Base-by-base conservation (phyloP, 2,888 invertebrate genomes). In the Silvanus unidentatus region DNA sequence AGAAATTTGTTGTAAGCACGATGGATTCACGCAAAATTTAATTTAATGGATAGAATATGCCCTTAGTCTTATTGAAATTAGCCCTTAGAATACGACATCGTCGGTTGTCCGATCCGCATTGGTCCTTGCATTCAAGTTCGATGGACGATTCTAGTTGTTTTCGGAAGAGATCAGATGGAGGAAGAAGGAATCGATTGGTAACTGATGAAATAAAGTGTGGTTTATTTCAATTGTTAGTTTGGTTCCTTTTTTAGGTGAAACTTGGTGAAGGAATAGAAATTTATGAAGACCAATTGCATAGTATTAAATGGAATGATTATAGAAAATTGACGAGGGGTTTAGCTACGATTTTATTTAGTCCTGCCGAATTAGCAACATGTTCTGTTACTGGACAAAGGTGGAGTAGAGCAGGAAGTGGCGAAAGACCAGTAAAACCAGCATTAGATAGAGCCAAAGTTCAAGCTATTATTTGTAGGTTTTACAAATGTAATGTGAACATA, bases 311-410 rank as follows among this genome's bases (percentile, higher is more conserved):
- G 84, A 83, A 81, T 49, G 84, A 85, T 71, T 85, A 84, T 60
- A 72, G 84, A 52, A 85, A 85, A 69, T 75, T 85, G 69, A 85
- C 85, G 39, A 75, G 85, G 30, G 84, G 84, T 36, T 69, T 85
- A 60, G 85, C 85, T 12, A 84, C 84, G n/a, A 83, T 84, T 56
- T 67, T 85, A 54, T 85, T 85, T 70, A 82, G 84, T 57, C 84
- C 84, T 8, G 81, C 82, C 52, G 85, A 85, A 69, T 71, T 85
- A 65, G 85, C 84, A 11, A 84, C 84, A 15, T 84, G 84, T 67
- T 84, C 84, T 11, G 85, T 85, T 41, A 85, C 85, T 40, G 85
- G 85, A 32, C 85, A 85, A 73, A 77, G 85, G 48, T 85, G 84
- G 84, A 84, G 83, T 59, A 75, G 84, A 36, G 84, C 84, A 32